phyloP scores from a whole-genome alignment of 2,797 vertebrate genomes.

The Anabas testudineus region DNA sequence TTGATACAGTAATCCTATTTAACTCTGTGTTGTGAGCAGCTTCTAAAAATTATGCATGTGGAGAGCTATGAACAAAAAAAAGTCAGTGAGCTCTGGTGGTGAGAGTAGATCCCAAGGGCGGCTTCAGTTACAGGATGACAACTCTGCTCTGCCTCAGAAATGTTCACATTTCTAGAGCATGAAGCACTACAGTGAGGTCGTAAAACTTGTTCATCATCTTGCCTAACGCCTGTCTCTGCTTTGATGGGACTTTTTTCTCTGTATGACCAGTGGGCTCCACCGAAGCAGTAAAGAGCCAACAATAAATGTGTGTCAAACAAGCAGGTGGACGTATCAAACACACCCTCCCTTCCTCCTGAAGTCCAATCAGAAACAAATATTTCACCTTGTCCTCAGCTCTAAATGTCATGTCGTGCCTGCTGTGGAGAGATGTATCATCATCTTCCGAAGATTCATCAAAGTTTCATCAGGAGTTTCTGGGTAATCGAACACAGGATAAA shows the following conservation, averaged over 20 bases:
- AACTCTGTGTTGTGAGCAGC: constrained; percentile 40
- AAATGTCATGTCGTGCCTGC: neutral
- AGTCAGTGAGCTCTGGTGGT: neutral
- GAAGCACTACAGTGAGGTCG: constrained; percentile 8
- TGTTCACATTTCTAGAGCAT: constrained; percentile 12
- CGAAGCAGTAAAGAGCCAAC: constrained; percentile 14
- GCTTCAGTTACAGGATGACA: constrained; percentile 15
- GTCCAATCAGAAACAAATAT: constrained; percentile 15
- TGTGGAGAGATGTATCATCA: neutral
- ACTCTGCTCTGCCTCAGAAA: constrained; percentile 25
- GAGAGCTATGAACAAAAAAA: neutral
- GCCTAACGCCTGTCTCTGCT: constrained; percentile 25
- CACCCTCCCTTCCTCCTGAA: neutral
- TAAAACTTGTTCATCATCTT: constrained; percentile 38
- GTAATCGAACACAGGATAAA: constrained; percentile 1
- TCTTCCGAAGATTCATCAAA: constrained; percentile 20
- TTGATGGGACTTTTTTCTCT: constrained; percentile 3
- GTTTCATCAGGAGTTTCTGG: constrained; percentile 23
- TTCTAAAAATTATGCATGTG: constrained; percentile 23
- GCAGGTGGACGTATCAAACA: constrained; percentile 18
- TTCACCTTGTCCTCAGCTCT: constrained; percentile 28
- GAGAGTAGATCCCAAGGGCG: constrained; percentile 32
- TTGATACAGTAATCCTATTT: constrained; percentile 56
- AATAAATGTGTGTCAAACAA: constrained; percentile 24
- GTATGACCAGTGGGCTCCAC: constrained; percentile 19